Evolutionary conservation across 2,113 vertebrate genomes (phyloP).

Genomic region (Cottus gobio): DNA sequence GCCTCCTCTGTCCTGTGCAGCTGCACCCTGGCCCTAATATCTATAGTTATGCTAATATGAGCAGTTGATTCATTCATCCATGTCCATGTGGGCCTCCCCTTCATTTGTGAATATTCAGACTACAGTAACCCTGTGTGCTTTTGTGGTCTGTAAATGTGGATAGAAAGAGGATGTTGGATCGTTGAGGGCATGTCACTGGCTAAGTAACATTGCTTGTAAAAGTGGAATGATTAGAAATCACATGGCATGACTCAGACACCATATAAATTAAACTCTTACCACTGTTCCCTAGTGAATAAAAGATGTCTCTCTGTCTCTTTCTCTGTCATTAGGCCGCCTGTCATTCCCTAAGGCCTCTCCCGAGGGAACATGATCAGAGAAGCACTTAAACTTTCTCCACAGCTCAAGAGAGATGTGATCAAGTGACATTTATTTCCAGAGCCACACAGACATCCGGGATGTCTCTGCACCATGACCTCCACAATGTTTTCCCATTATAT

Average conservation of each 20-base stretch:
- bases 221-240: slow-evolving; percentile 31
- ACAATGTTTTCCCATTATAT: neutral
- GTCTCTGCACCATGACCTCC: neutral
- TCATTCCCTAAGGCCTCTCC: slow-evolving; percentile 27
- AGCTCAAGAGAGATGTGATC: slow-evolving; percentile 39
- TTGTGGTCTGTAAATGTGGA: slow-evolving; percentile 19
- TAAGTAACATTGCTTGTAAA: slow-evolving; percentile 47
- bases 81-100: slow-evolving; percentile 38
- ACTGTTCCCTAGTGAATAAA: slow-evolving; percentile 37
- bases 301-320: slow-evolving; percentile 4
- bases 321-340: slow-evolving; percentile 1
- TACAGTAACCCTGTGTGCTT: slow-evolving; percentile 35
- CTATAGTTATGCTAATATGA: slow-evolving; percentile 57
- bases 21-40: slow-evolving; percentile 39
- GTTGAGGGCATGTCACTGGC: slow-evolving; percentile 22
- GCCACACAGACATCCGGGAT: neutral
- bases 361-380: slow-evolving; percentile 20
- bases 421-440: slow-evolving; percentile 20
- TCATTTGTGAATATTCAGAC: slow-evolving; percentile 40
- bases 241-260: neutral
- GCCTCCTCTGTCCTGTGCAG: slow-evolving; percentile 67
- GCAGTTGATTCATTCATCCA: slow-evolving; percentile 49
- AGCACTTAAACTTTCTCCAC: slow-evolving; percentile 20
- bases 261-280: slow-evolving; percentile 22
- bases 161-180: slow-evolving; percentile 28